Evolutionary conservation across 2,797 vertebrate species (phyloP).

Genomic region (Hyperoplus immaculatus): DNA sequence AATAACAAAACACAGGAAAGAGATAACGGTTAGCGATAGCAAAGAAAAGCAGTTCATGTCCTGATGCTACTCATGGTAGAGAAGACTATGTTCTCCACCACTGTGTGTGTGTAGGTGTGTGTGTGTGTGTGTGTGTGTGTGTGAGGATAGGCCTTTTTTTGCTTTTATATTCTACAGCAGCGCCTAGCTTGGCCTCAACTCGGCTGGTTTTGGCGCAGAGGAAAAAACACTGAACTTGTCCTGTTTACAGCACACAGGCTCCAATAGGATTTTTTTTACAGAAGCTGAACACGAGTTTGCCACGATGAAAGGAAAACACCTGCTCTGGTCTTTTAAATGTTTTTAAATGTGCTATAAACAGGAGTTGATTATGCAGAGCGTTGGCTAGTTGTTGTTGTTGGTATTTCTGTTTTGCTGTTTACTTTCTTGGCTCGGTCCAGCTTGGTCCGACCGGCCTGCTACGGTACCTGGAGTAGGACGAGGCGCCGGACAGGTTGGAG

Average conservation of each 20-base stretch:
- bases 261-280: constrained; percentile 24
- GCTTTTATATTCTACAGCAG: constrained; percentile 47
- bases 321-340: constrained; percentile 11
- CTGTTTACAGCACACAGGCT: constrained; percentile 69
- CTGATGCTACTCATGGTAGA: background rate
- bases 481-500: constrained; percentile 91
- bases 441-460: constrained; percentile 74
- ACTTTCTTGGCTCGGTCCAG: constrained; percentile 17
- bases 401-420: background rate
- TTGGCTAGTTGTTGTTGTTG: background rate
- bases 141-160: background rate
- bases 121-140: background rate
- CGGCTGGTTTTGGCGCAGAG: constrained; percentile 17
- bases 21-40: constrained; percentile 20
- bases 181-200: constrained; percentile 24
- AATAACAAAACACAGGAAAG: background rate
- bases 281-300: constrained; percentile 15
- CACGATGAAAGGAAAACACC: constrained; percentile 37
- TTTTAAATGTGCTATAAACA: constrained; percentile 63
- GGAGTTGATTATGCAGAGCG: constrained; percentile 59
- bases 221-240: constrained; percentile 41
- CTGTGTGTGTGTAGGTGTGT: background rate
- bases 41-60: constrained; percentile 13
- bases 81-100: background rate
- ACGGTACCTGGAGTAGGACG: constrained; percentile 97